phyloP scores from a whole-genome alignment of 1,140 invertebrate species.

The Tetranychus cinnabarinus region DNA sequence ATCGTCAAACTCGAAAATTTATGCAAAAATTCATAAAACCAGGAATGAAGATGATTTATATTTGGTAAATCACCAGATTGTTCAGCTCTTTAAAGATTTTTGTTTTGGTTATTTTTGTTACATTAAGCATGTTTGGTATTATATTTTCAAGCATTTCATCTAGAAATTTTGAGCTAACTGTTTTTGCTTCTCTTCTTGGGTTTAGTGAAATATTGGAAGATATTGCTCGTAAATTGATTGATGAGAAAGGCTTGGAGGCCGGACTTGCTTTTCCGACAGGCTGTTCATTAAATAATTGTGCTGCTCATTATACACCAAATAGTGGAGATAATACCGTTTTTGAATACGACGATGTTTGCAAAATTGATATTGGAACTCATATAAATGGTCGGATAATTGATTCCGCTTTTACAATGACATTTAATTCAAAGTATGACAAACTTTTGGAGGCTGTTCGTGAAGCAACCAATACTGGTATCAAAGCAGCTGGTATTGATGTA shows the following conservation, averaged over 20 bases:
- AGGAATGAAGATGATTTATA: constrained; percentile 97
- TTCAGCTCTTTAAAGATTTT: neutral
- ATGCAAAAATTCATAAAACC: constrained; percentile 80
- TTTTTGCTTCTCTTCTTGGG: neutral
- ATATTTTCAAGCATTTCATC: neutral
- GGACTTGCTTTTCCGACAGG: constrained; percentile 97
- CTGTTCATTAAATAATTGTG: constrained; percentile 92
- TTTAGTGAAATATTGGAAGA: constrained; percentile 68
- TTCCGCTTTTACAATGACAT: constrained; percentile 91
- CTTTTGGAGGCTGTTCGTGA: constrained; percentile 85
- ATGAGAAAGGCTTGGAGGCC: constrained; percentile 81
- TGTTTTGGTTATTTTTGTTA: no score
- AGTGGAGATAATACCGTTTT: constrained; percentile 87
- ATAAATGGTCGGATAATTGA: constrained; percentile 96
- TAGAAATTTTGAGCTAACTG: neutral
- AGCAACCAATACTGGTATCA: constrained; percentile 92
- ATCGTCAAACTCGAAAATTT: constrained; percentile 75
- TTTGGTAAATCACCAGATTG: constrained; percentile 34
- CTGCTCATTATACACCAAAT: constrained; percentile 98
- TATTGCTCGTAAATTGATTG: constrained; percentile 68
- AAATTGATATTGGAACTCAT: constrained; percentile 98
- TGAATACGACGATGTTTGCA: constrained; percentile 88
- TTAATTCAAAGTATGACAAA: constrained; percentile 89
- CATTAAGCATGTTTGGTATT: neutral
- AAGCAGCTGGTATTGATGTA: constrained; percentile 80